Evolutionary conservation across 2,113 vertebrate species (phyloP), one percentile per base, ranked within the genome.

Genomic region (Desmodus rotundus): DNA sequence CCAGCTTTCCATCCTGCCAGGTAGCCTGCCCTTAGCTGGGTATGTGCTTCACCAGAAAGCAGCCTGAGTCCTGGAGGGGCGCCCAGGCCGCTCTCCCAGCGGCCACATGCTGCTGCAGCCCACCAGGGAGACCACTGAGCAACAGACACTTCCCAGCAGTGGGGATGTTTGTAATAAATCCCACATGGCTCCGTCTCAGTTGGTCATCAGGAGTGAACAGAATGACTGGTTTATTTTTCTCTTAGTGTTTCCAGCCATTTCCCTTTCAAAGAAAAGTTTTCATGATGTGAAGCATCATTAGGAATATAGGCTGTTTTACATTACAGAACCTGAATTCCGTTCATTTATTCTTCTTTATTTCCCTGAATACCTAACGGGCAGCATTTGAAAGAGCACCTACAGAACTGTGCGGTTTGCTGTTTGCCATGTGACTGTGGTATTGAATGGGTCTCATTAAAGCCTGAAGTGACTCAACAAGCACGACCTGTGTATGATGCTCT

Each of bases 381-480:
- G 67, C 36, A 43, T 92, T 95, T 86, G 43, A 91, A 73, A 82
- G 72, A 87, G 67, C 87, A 73, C 36, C n/a, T 96, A 45, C 19
- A 72, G 65, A 78, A n/a, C 20, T 63, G 22, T 78, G 85, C 84
- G 74, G 56, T 47, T 86, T 82, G 43, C 38, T 95, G 15, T 45
- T 93, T 87, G 22, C 78, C 41, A 36, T 9, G 24, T 85, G 56
- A 83, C 63, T 52, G 36, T 36, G 52, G 56, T 61, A 47, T n/a
- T 91, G 78, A 94, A 87, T 82, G 68, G 47, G 12, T 78, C 87
- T 96, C 36, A 73, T 93, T 91, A 94, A 94, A 95, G 26, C 54
- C 67, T 33, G 26, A 86, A 63, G 31, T 70, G 65, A 91, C 43
- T 83, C 61, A 47, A 91, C 74, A 72, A 89, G 26, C 45, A 76